Evolutionary conservation across 2,888 invertebrate species (phyloP), one percentile per base, ranked within the genome.

Genomic region (Lingula anatina): DNA sequence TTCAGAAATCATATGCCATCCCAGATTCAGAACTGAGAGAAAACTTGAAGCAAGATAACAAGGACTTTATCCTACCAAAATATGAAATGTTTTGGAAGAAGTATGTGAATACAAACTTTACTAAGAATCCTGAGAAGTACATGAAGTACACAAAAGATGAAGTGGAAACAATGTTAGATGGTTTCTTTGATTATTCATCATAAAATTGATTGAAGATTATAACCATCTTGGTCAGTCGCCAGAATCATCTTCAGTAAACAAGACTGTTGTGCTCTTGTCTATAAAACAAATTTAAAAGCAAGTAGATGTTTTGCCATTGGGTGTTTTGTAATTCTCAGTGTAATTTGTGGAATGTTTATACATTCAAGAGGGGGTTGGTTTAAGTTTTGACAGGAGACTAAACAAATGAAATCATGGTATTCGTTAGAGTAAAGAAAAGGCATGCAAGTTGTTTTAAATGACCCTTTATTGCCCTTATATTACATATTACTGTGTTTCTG

Each of bases 61-160:
- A 89, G 71, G 89, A 90, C 67, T 85, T 88, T 53, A 83, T 96
- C 55, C 81, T 93, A 61, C 93, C 93, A 2, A 85, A 85, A 63
- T 96, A 96, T 80, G 83, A 61, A 44, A 55, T 68, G 41, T 77
- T 77, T 57, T 61, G 65, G 38, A 63, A 64, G 21, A 70, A 68
- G 50, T 76, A 68, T 78, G 83, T 86, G 1, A 76, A 81, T 38
- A 81, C 89, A 41, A 85, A 87, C 49, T 96, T 96, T 77, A 89
- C 92, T 23, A 95, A 94, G 79, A 92, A 94, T 80, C 86, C 86
- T 0, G 89, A 90, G 55, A 96, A 96, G 77, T 95, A 96, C 77
- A 84, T 94, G 50, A 92, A 89, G 79, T 91, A 90, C 73, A 85
- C 85, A 27, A 91, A 92, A 1, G 84, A 87, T 64, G 88, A 90